These are phyloP conservation scores for Platerodrilus igneus DNA, from an alignment of 2,888 invertebrate species.

Conservation along the genomic window DNA sequence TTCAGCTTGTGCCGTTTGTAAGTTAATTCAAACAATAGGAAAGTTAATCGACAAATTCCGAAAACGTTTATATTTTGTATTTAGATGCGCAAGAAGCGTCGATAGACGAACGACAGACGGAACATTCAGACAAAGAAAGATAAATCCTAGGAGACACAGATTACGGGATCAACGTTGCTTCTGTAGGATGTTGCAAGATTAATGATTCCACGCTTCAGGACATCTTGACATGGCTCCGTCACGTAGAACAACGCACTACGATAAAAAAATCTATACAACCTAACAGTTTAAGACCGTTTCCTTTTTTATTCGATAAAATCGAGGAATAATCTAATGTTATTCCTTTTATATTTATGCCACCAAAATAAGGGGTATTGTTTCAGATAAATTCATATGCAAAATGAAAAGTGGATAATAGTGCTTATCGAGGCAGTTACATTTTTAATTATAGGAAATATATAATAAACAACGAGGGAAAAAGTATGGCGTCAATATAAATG, in stretches of 20 bases:
- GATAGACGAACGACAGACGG: constrained; percentile 38
- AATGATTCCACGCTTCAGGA: constrained; percentile 42
- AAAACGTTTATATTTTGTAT: constrained; percentile 15
- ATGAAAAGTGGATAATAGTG: constrained; percentile 12
- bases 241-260: constrained; percentile 41
- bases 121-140: constrained; percentile 41
- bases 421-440: constrained; percentile 19
- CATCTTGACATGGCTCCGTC: constrained; percentile 43
- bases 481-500: constrained; percentile 22
- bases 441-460: constrained; percentile 23
- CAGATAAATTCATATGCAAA: constrained; percentile 5
- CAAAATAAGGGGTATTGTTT: background rate
- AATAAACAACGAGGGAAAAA: constrained; percentile 18
- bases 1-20: too few relatives aligned
- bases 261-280: constrained; percentile 41
- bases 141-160: constrained; percentile 45
- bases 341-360: too few relatives aligned
- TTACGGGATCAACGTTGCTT: constrained; percentile 42
- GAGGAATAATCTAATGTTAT: background rate
- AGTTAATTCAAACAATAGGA: too few relatives aligned
- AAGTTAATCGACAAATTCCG: constrained; percentile 10
- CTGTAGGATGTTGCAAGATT: constrained; percentile 41
- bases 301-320: constrained; percentile 25
- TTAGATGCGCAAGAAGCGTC: constrained; percentile 20
- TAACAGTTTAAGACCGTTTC: constrained; percentile 26